These are phyloP conservation scores for Cotesia typhae DNA, from an alignment of 1,140 invertebrate genomes.

Conservation along the genomic window DNA sequence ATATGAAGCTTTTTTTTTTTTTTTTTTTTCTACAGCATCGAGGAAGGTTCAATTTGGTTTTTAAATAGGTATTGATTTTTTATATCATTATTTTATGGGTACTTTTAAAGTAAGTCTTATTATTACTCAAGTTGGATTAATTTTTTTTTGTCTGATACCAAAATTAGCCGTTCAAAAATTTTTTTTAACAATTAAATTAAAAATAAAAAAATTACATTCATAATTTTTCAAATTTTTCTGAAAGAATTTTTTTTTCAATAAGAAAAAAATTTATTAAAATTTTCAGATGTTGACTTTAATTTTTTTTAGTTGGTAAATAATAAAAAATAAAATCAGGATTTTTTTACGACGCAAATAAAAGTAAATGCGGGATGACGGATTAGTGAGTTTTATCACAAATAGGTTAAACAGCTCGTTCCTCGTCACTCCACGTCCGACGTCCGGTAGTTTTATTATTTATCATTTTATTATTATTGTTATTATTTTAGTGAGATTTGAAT, in stretches of 20 bases:
- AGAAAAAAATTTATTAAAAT: too few relatives aligned
- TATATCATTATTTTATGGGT: neutral
- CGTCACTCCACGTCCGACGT: constrained; percentile 6
- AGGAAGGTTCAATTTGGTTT: too few relatives aligned
- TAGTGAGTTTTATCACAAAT: neutral
- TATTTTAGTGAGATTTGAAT: constrained; percentile 12
- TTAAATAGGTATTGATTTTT: neutral
- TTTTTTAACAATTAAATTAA: too few relatives aligned
- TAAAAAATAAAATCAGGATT: neutral
- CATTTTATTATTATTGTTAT: neutral
- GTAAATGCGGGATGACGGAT: neutral
- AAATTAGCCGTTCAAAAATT: too few relatives aligned
- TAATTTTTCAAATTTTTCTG: too few relatives aligned
- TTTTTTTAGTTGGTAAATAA: too few relatives aligned
- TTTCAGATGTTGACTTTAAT: too few relatives aligned
- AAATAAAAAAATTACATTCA: too few relatives aligned
- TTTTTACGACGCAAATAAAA: neutral
- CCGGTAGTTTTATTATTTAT: constrained; percentile 3
- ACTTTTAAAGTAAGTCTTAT: too few relatives aligned
- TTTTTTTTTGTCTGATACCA: neutral
- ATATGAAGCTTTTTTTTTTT: neutral
- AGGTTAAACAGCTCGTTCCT: neutral
- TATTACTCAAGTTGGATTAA: too few relatives aligned
- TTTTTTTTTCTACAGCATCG: neutral
- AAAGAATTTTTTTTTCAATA: too few relatives aligned